Evolutionary conservation across 2,888 invertebrate species (phyloP).

Genomic region (Arenicola marina): DNA sequence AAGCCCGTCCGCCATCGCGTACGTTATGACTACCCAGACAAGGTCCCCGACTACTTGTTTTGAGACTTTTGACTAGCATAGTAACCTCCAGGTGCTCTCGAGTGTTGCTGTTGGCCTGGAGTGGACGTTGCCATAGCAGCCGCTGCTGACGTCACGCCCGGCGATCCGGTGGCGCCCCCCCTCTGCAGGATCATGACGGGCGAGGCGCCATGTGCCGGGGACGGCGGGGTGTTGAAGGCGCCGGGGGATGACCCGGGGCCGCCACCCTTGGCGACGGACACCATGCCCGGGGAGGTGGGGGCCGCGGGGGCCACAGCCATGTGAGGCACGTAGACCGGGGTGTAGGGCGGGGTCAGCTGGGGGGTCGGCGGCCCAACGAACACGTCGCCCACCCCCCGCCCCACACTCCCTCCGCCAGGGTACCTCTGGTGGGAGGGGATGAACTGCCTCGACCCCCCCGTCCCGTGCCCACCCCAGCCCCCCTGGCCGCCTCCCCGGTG

Average conservation of each 20-base stretch:
- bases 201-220: background rate
- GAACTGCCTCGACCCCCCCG: background rate
- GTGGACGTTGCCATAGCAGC: too few relatives aligned
- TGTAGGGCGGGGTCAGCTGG: slow-evolving; percentile 1
- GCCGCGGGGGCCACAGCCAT: background rate
- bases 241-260: background rate
- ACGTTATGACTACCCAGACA: too few relatives aligned
- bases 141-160: too few relatives aligned
- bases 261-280: too few relatives aligned
- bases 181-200: background rate
- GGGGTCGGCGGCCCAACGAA: too few relatives aligned
- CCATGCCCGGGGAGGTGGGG: background rate
- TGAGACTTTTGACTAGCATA: too few relatives aligned
- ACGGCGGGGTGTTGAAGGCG: background rate
- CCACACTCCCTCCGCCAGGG: too few relatives aligned
- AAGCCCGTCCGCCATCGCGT: too few relatives aligned
- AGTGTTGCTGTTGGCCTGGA: too few relatives aligned
- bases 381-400: too few relatives aligned
- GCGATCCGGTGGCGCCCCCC: background rate
- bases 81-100: too few relatives aligned
- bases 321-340: background rate
- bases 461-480: background rate
- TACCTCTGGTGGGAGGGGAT: background rate
- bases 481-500: background rate
- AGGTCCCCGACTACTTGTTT: too few relatives aligned